phyloP scores from a whole-genome alignment of 1,140 invertebrate species.

The Scylla paramamosain region DNA sequence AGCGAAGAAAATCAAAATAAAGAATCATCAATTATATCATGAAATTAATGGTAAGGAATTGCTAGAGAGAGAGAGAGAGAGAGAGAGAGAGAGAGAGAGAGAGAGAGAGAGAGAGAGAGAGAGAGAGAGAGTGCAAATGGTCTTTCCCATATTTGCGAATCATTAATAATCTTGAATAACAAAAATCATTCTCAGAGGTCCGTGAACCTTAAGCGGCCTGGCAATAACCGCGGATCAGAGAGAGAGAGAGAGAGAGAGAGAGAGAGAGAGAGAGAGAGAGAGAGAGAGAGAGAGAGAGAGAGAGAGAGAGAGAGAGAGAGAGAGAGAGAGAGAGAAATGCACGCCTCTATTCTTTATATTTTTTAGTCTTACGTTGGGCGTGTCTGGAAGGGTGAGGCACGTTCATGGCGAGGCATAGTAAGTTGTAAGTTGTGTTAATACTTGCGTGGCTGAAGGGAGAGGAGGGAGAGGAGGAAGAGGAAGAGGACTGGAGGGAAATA shows the following conservation, averaged over 20 bases:
- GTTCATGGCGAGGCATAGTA: background rate
- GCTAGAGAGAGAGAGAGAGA: no score
- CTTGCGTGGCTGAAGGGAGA: background rate
- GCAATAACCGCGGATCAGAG: background rate
- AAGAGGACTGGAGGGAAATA: background rate
- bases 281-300: constrained; percentile 20
- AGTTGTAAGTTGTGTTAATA: background rate
- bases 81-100: no score
- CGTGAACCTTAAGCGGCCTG: no score
- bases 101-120: no score
- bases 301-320: background rate
- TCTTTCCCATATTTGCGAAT: no score
- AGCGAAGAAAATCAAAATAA: no score
- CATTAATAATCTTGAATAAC: no score
- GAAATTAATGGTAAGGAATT: no score
- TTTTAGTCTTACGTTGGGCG: background rate
- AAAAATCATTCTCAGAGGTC: no score
- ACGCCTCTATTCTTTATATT: background rate
- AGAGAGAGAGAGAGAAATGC: background rate
- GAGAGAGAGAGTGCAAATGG: no score
- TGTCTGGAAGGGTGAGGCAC: background rate
- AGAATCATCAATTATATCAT: no score
- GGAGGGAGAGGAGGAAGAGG: background rate
- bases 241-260: constrained; percentile 12
- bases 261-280: constrained; percentile 20